phyloP scores from a whole-genome alignment of 2,888 invertebrate genomes.

The Hirtodrosophila alboralis region DNA sequence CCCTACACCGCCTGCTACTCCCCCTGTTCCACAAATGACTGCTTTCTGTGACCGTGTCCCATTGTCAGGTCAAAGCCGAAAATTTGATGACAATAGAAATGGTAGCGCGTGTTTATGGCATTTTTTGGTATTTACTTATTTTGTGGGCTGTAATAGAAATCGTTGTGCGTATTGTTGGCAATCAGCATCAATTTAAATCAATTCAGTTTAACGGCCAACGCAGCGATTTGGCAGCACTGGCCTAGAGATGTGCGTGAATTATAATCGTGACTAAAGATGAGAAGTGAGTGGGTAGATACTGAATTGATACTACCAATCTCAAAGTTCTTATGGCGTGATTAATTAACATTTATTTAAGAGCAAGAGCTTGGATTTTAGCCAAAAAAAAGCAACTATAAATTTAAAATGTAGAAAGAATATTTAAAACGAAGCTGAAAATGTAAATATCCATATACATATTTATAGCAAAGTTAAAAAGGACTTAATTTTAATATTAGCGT shows the following conservation, averaged over 20 bases:
- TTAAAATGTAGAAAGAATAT: no score
- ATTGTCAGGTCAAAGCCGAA: constrained; percentile 50
- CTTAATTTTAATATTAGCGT: no score
- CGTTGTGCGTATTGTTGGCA: constrained; percentile 55
- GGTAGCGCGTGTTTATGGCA: constrained; percentile 38
- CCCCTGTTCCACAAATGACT: not conserved
- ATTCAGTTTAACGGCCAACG: constrained; percentile 54
- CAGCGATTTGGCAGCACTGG: constrained; percentile 52
- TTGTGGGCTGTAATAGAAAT: constrained; percentile 15
- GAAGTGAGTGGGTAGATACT: no score
- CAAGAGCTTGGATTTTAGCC: no score
- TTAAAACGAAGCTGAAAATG: no score
- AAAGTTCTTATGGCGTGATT: no score
- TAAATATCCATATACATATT: no score
- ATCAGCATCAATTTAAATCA: constrained; percentile 67
- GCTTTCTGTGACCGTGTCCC: constrained; percentile 15
- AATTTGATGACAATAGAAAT: constrained; percentile 34
- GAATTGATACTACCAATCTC: no score
- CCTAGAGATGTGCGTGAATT: not conserved
- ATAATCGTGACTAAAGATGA: no score
- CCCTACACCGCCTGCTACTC: not conserved
- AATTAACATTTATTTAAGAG: no score
- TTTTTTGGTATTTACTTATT: constrained; percentile 19
- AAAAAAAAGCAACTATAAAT: no score
- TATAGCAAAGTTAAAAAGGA: no score